A percentile compares a stretch with the other conserved stretches of the same genome.
Evolutionary conservation across 2,888 invertebrate genomes (phyloP).

Genomic region (Crepidodera aurea): DNA sequence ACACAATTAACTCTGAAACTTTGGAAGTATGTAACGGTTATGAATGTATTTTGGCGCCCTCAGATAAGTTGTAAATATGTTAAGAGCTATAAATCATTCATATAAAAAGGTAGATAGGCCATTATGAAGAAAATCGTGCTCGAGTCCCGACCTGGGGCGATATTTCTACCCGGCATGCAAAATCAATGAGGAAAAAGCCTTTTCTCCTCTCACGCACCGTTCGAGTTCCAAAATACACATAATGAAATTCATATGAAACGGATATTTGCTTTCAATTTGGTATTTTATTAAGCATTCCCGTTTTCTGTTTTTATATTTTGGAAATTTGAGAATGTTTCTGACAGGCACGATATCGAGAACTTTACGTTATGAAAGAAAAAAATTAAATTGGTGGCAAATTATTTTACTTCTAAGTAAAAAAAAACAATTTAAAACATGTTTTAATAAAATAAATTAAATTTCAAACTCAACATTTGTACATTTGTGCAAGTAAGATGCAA

Average conservation of each 20-base stretch:
- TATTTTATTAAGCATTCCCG: constrained; percentile 18
- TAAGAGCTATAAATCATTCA: constrained; percentile 1
- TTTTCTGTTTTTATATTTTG: constrained; percentile 20
- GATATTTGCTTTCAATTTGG: constrained; percentile 28
- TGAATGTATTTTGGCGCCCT: too few relatives aligned
- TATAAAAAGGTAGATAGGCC: constrained; percentile 1
- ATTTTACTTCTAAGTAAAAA: too few relatives aligned
- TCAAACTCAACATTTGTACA: too few relatives aligned
- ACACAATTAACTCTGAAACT: too few relatives aligned
- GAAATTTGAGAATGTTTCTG: constrained; percentile 19
- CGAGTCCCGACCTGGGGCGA: neutral
- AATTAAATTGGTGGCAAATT: too few relatives aligned
- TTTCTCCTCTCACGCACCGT: neutral
- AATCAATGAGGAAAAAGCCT: neutral
- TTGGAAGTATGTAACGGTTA: too few relatives aligned
- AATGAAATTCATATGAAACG: constrained; percentile 33
- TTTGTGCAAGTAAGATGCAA: too few relatives aligned
- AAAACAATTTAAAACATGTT: too few relatives aligned
- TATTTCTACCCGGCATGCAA: neutral
- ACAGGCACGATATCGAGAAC: neutral
- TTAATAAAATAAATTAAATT: too few relatives aligned
- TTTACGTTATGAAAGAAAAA: too few relatives aligned
- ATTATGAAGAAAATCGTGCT: constrained; percentile 1
- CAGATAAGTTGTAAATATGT: neutral
- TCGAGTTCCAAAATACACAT: constrained; percentile 34